A percentile compares a stretch with the other conserved stretches of the same genome.
phyloP scores from a whole-genome alignment of 2,888 invertebrate genomes.

The Enchytraeus crypticus region DNA sequence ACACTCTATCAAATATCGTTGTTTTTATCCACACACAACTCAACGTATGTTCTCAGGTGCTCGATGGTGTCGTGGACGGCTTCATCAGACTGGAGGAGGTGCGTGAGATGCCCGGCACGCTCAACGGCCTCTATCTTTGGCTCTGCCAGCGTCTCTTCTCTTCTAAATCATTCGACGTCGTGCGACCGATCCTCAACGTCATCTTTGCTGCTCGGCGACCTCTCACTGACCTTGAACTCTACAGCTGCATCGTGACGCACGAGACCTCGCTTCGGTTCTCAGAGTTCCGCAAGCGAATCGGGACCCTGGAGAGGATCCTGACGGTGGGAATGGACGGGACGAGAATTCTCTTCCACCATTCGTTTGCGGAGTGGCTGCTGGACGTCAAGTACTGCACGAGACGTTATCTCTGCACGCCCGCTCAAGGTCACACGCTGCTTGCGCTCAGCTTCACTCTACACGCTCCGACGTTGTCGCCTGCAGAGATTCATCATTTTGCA shows the following conservation, averaged over 20 bases:
- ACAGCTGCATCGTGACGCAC: slow-evolving; percentile 70
- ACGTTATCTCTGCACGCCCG: slow-evolving; percentile 67
- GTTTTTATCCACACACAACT: too few relatives aligned
- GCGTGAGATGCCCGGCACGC: slow-evolving; percentile 83
- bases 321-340: slow-evolving; percentile 62
- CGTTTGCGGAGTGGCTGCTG: slow-evolving; percentile 85
- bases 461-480: slow-evolving; percentile 47
- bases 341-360: slow-evolving; percentile 75
- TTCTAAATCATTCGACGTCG: slow-evolving; percentile 73
- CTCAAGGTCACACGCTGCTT: slow-evolving; percentile 67
- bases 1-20: too few relatives aligned
- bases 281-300: slow-evolving; percentile 37
- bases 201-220: slow-evolving; percentile 77
- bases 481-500: slow-evolving; percentile 50
- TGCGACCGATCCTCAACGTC: slow-evolving; percentile 63
- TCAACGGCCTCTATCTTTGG: slow-evolving; percentile 90
- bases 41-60: slow-evolving; percentile 29
- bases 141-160: slow-evolving; percentile 85
- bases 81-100: slow-evolving; percentile 82
- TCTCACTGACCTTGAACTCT: slow-evolving; percentile 64
- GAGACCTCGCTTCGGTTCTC: slow-evolving; percentile 59
- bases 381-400: slow-evolving; percentile 97
- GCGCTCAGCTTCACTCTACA: slow-evolving; percentile 61
- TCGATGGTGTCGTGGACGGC: slow-evolving; percentile 81
- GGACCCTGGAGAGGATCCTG: slow-evolving; percentile 49